Percentiles rank a stretch among this genome's conserved stretches.
These are phyloP conservation scores for Eupeodes latifasciatus DNA, from an alignment of 2,888 invertebrate genomes.

Conservation along the genomic window DNA sequence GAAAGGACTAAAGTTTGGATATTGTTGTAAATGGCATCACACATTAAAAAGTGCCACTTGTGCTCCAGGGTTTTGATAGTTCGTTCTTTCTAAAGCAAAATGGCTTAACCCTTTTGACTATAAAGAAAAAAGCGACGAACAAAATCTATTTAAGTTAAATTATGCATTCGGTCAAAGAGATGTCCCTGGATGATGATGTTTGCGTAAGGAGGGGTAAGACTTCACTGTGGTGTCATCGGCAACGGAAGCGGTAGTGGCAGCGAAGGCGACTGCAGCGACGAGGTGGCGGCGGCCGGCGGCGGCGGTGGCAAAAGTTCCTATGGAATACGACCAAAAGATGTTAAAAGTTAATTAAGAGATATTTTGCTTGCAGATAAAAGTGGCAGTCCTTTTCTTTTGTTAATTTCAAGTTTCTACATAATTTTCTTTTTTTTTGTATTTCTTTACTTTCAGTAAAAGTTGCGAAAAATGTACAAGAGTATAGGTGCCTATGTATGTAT, in stretches of 20 bases:
- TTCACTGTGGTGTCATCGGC: background rate
- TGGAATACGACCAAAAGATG: conserved; percentile 64
- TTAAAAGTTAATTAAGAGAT: conserved; percentile 76
- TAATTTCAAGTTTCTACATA: conserved; percentile 42
- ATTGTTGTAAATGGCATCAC: conserved; percentile 75
- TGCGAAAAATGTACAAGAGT: background rate
- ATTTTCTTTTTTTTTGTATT: conserved; percentile 29
- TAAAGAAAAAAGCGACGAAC: background rate
- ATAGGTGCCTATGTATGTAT: conserved; percentile 1
- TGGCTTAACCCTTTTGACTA: conserved; percentile 56
- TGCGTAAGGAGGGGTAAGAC: background rate
- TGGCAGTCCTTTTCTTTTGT: conserved; percentile 54
- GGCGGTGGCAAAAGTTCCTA: conserved; percentile 46
- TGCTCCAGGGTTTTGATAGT: conserved; percentile 30
- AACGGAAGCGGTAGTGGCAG: too few relatives aligned
- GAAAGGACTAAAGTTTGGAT: conserved; percentile 64
- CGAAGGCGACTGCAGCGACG: background rate
- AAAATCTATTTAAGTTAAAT: conserved; percentile 70
- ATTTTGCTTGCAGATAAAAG: conserved; percentile 58
- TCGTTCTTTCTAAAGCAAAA: conserved; percentile 15
- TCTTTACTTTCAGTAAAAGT: conserved; percentile 24
- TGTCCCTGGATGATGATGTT: conserved; percentile 40
- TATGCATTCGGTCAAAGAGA: conserved; percentile 68
- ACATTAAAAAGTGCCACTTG: conserved; percentile 72
- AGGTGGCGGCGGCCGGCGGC: too few relatives aligned